These are phyloP conservation scores for Drosophila mettleri DNA, from an alignment of 2,888 invertebrate species.

Conservation along the genomic window DNA sequence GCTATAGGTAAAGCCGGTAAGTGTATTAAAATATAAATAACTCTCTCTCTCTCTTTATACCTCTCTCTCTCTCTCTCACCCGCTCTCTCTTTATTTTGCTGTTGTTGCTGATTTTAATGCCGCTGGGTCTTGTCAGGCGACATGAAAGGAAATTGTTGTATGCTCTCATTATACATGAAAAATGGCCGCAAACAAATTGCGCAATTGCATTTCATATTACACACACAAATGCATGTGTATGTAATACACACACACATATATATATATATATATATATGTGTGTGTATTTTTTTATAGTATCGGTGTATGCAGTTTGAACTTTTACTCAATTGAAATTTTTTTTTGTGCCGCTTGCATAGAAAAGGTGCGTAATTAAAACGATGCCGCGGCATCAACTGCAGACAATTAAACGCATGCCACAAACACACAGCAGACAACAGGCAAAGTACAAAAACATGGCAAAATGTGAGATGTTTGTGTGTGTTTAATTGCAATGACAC, in stretches of 20 bases:
- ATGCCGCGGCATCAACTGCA: slow-evolving; percentile 47
- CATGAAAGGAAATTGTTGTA: slow-evolving; percentile 64
- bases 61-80: not conserved
- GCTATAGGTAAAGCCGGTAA: not conserved
- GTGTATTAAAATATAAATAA: not conserved
- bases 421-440: slow-evolving; percentile 31
- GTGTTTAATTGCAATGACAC: slow-evolving; percentile 63
- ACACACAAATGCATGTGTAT: too few species aligned
- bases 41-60: not conserved
- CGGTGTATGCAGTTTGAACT: slow-evolving; percentile 50
- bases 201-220: slow-evolving; percentile 33
- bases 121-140: slow-evolving; percentile 39
- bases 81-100: not conserved
- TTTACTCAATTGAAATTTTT: slow-evolving; percentile 64
- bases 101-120: slow-evolving; percentile 35
- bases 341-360: slow-evolving; percentile 49
- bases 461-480: slow-evolving; percentile 58
- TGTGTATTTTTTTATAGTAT: slow-evolving; percentile 21
- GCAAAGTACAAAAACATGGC: slow-evolving; percentile 17
- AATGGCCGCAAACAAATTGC: slow-evolving; percentile 59
- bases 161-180: slow-evolving; percentile 55
- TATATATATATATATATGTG: not conserved
- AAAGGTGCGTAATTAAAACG: slow-evolving; percentile 78
- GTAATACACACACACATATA: not conserved
- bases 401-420: slow-evolving; percentile 77